phyloP scores from a whole-genome alignment of 1,140 invertebrate genomes.

The Ruditapes philippinarum region DNA sequence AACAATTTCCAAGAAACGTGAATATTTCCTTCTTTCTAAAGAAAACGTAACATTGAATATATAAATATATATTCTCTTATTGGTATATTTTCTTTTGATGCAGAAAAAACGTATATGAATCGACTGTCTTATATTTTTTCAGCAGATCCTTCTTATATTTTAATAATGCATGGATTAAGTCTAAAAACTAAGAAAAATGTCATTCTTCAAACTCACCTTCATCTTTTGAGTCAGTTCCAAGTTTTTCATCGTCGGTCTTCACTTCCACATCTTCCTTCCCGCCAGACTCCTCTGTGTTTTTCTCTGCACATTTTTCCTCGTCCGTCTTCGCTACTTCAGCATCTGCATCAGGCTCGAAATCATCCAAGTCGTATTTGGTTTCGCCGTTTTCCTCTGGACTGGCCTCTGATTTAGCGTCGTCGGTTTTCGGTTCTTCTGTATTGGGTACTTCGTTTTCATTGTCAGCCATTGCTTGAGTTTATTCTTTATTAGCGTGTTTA shows the following conservation, averaged over 20 bases:
- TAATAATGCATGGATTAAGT: too few species aligned
- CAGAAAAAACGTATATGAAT: too few species aligned
- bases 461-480: neutral
- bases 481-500: neutral
- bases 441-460: neutral
- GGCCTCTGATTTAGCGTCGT: neutral
- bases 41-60: too few species aligned
- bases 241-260: slow-evolving; percentile 32
- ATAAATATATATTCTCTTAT: too few species aligned
- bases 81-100: too few species aligned
- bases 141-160: too few species aligned
- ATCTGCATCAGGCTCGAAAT: neutral
- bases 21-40: too few species aligned
- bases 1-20: too few species aligned
- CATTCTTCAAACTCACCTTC: too few species aligned
- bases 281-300: neutral
- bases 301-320: slow-evolving; percentile 16
- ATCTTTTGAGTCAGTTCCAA: neutral
- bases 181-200: too few species aligned
- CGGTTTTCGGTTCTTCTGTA: neutral
- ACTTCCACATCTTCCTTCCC: neutral
- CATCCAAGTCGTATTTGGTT: neutral
- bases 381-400: neutral
- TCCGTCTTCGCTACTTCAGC: slow-evolving; percentile 9
- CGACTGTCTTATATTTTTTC: too few species aligned